Conservation (phyloP, 2,888 invertebrate genomes). For the Hemaris fuciformis region DNA sequence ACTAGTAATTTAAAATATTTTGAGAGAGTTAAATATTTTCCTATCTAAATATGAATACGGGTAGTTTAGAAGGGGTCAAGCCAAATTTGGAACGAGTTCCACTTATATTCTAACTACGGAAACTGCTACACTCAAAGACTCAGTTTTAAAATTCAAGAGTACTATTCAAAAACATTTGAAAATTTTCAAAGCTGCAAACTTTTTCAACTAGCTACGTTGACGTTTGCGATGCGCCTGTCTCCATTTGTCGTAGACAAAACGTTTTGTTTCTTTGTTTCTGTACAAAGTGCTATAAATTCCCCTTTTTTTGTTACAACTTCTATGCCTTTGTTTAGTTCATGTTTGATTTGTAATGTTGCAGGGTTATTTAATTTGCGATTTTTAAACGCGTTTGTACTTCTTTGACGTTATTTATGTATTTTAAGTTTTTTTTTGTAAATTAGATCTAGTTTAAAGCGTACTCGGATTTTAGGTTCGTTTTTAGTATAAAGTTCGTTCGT, state of each 20-base stretch:
- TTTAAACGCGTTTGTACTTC: too few species aligned
- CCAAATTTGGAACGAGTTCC: background rate
- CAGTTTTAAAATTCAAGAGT: background rate
- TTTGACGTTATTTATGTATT: too few species aligned
- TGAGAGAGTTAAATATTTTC: too few species aligned
- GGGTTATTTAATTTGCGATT: background rate
- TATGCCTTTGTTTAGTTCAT: background rate
- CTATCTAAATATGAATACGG: background rate
- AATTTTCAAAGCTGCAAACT: background rate
- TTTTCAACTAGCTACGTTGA: conserved; percentile 1
- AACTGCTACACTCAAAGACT: background rate
- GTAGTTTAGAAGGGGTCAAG: background rate
- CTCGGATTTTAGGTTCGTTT: too few species aligned
- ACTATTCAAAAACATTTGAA: background rate
- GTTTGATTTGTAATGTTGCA: background rate
- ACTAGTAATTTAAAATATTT: too few species aligned
- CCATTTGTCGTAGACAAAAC: background rate
- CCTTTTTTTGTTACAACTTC: background rate
- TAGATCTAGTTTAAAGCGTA: too few species aligned
- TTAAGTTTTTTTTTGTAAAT: too few species aligned
- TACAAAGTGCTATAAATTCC: background rate
- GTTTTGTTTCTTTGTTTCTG: background rate
- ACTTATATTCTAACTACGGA: background rate
- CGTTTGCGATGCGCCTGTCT: background rate
- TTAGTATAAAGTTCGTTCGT: too few species aligned